phyloP scores from a whole-genome alignment of 1,140 invertebrate species.

The Melipona quadrifasciata region DNA sequence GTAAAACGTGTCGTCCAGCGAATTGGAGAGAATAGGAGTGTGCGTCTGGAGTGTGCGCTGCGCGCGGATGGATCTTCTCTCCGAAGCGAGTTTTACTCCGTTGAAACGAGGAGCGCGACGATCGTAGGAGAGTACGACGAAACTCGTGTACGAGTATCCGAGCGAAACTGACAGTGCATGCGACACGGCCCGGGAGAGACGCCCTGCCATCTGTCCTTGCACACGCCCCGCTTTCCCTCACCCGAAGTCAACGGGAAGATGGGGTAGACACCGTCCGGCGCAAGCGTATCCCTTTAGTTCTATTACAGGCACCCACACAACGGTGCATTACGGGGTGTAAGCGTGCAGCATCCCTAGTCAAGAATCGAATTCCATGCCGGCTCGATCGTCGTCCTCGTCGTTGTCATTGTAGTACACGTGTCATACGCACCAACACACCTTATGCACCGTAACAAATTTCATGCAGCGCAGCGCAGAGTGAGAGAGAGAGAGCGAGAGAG shows the following conservation, averaged over 20 bases:
- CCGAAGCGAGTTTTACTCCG: background rate
- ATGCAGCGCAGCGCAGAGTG: constrained; percentile 14
- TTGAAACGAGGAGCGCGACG: constrained; percentile 1
- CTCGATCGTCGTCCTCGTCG: constrained; percentile 36
- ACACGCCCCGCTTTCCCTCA: constrained; percentile 61
- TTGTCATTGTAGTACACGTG: constrained; percentile 42
- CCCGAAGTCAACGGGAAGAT: constrained; percentile 54
- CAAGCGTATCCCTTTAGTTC: constrained; percentile 65
- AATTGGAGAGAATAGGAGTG: background rate
- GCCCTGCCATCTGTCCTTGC: constrained; percentile 68
- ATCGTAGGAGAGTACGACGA: constrained; percentile 24
- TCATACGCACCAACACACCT: constrained; percentile 35
- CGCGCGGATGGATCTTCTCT: background rate
- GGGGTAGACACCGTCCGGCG: constrained; percentile 61
- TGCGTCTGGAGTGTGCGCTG: background rate
- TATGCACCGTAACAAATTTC: constrained; percentile 36
- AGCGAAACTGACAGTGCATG: constrained; percentile 67
- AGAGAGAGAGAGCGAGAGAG: background rate
- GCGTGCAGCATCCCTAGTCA: constrained; percentile 60
- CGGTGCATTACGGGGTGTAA: background rate
- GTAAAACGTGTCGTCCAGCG: background rate
- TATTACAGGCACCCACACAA: constrained; percentile 35
- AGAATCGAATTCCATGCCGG: constrained; percentile 61
- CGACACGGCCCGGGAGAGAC: constrained; percentile 68
- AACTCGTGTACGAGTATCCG: constrained; percentile 62